These are phyloP conservation scores for Oligia fasciuncula DNA, from an alignment of 2,888 invertebrate species.

Conservation along the genomic window DNA sequence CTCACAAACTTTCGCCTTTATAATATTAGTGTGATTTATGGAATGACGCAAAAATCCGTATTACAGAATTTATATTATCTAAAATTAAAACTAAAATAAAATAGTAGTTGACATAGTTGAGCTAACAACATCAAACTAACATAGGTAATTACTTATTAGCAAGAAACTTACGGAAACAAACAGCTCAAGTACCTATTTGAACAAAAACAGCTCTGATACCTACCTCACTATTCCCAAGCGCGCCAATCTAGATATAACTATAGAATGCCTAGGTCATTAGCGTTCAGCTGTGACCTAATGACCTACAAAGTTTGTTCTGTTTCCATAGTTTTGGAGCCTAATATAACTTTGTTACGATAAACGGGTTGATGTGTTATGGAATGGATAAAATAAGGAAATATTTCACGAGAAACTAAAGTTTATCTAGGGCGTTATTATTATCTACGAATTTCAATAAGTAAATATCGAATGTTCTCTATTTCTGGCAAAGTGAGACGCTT, in stretches of 20 bases:
- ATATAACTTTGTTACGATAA: slow-evolving; percentile 60
- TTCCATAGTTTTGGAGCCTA: slow-evolving; percentile 52
- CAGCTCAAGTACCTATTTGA: slow-evolving; percentile 35
- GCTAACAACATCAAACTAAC: slow-evolving; percentile 36
- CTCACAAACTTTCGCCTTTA: too few relatives aligned
- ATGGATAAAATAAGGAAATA: slow-evolving; percentile 7
- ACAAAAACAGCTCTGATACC: slow-evolving; percentile 42
- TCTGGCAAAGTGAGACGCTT: neutral
- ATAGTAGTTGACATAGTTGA: slow-evolving; percentile 20
- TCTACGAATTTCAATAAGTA: neutral
- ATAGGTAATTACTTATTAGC: slow-evolving; percentile 45
- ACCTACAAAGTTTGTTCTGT: slow-evolving; percentile 62
- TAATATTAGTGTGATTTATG: too few relatives aligned
- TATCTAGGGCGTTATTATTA: neutral
- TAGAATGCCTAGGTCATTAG: slow-evolving; percentile 68
- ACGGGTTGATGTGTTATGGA: slow-evolving; percentile 32
- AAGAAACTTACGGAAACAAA: slow-evolving; percentile 36
- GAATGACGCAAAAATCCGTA: neutral
- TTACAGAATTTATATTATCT: neutral
- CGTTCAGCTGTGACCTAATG: slow-evolving; percentile 70
- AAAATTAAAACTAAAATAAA: slow-evolving; percentile 8
- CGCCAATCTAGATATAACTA: slow-evolving; percentile 47
- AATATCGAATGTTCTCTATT: neutral
- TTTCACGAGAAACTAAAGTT: too few relatives aligned
- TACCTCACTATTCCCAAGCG: slow-evolving; percentile 39